These are phyloP conservation scores for Mesodorylaimus sp. DNA, from an alignment of 2,888 invertebrate species.

Conservation along the genomic window DNA sequence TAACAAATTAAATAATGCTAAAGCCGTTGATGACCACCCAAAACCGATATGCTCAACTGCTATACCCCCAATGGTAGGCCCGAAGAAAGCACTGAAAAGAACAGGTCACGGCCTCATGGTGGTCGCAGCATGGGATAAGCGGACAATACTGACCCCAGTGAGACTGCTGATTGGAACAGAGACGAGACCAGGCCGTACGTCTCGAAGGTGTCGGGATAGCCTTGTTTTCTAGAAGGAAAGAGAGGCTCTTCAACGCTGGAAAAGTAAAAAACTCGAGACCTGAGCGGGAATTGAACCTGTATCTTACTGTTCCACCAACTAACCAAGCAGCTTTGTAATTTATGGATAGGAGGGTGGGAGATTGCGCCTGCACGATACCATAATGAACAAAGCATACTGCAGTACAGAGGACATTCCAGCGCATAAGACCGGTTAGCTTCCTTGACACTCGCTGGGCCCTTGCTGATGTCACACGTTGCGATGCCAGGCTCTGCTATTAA, in stretches of 20 bases:
- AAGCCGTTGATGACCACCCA: background rate
- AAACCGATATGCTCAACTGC: background rate
- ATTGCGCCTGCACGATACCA: background rate
- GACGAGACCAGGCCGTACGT: conserved; percentile 76
- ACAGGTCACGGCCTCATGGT: background rate
- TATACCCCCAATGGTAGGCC: background rate
- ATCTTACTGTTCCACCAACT: too few relatives aligned
- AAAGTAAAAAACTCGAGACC: too few relatives aligned
- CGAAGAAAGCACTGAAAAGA: background rate
- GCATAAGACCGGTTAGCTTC: background rate
- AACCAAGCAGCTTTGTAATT: too few relatives aligned
- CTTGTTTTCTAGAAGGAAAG: conserved; percentile 26
- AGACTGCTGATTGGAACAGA: conserved; percentile 72
- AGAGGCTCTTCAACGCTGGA: background rate
- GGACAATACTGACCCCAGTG: conserved; percentile 45
- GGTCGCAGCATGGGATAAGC: background rate
- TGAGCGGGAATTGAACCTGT: too few relatives aligned
- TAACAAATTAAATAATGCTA: too few relatives aligned
- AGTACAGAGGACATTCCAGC: background rate
- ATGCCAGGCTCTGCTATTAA: too few relatives aligned
- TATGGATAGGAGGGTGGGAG: too few relatives aligned
- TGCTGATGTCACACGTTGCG: too few relatives aligned
- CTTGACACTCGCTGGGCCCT: too few relatives aligned
- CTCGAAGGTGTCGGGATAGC: conserved; percentile 59
- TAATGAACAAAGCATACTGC: conserved; percentile 5